Conservation (phyloP, 2,113 vertebrate species). For the Uropsilus gracilis region DNA sequence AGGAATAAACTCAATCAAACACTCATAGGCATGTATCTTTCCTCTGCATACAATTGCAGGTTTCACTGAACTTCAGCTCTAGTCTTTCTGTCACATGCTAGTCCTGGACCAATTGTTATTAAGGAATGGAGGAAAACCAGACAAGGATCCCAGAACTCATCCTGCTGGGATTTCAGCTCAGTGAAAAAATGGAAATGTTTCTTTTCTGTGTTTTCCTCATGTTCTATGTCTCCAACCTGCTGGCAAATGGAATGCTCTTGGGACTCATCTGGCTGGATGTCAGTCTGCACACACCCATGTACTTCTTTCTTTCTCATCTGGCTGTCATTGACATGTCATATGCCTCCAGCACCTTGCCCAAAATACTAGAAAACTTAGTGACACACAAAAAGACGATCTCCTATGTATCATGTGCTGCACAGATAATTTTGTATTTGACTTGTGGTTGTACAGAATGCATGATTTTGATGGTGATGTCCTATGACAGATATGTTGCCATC, state of each 20-base stretch:
- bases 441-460: background rate
- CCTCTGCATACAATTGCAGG: background rate
- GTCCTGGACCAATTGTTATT: background rate
- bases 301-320: too few relatives aligned
- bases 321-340: too few relatives aligned
- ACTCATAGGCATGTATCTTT: too few relatives aligned
- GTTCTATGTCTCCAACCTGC: too few relatives aligned
- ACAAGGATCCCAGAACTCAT: background rate
- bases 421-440: background rate
- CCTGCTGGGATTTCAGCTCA: background rate
- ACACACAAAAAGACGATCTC: background rate
- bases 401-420: background rate
- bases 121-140: background rate
- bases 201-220: background rate
- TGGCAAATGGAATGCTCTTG: background rate
- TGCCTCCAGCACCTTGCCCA: conserved; percentile 26
- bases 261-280: background rate
- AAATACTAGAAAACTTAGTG: background rate
- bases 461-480: background rate
- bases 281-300: too few relatives aligned
- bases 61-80: background rate
- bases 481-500: too few relatives aligned
- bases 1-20: too few relatives aligned
- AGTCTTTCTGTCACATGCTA: background rate
- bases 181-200: background rate